Base-by-base conservation (phyloP, 2,113 vertebrate genomes). In the Mirounga angustirostris region DNA sequence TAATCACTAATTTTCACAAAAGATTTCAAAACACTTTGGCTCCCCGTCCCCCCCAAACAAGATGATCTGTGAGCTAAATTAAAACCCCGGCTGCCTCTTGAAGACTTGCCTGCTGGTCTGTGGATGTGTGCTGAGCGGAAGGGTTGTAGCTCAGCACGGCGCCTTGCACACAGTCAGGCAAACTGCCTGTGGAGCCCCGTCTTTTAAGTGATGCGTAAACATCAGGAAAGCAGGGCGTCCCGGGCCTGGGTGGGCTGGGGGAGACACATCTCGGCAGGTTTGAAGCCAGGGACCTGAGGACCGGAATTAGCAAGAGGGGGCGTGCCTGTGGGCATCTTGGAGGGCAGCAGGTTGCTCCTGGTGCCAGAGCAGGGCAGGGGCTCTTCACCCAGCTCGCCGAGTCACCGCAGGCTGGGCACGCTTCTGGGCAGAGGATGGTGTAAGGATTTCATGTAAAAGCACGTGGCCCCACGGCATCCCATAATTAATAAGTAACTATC, bases 161-260 rank as follows among this genome's bases (percentile, higher is more conserved):
- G 24, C 12, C 86, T 2, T 0, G n/a, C n/a, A 22, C 43, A 50
- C 63, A 80, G 52, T 1, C 5, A 61, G 61, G 19, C 7, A 1
- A 15, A 46, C 6, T 13, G 7, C 12, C 43, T 13, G 71, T 10
- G 1, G 3, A 50, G 19, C 40, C 40, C 0, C 0, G 0, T n/a
- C 52, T 6, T 83, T 21, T 59, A 21, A n/a, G 86, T 21, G 43
- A 16, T 50, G 4, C 61, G 13, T 28, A 2, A n/a, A 12, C 0
- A 9, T 46, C 43, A 26, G 28, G 5, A 11, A 19, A 19, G 43
- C 13, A 1, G 46, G 1, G 26, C 5, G 7, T 16, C 16, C 22
- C 0, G 4, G 63, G n/a, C 13, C 63, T 16, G 19, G 14, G 13
- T 7, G 2, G 24, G 40, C 1, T 36, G 19, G 2, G 13, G 0